A percentile compares a stretch with the other conserved stretches of the same genome.
These are phyloP conservation scores for Nesogale talazaci DNA, from an alignment of 2,113 vertebrate species.

Conservation along the genomic window DNA sequence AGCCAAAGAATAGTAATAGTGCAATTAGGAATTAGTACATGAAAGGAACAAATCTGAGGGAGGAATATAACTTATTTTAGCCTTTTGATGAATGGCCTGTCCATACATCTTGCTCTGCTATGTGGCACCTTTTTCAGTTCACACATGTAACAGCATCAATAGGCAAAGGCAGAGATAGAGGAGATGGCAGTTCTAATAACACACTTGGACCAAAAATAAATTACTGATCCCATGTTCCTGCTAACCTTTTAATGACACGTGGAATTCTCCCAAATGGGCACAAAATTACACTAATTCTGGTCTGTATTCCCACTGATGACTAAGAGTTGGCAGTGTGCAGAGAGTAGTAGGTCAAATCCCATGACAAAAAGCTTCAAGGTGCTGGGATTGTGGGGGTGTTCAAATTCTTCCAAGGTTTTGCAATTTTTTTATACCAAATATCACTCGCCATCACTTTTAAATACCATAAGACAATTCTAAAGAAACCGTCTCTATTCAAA, in stretches of 20 bases:
- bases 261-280: slow-evolving; percentile 48
- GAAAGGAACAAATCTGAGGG: slow-evolving; percentile 48
- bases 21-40: background rate
- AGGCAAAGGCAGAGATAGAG: background rate
- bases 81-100: slow-evolving; percentile 2
- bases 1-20: slow-evolving; percentile 47
- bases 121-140: background rate
- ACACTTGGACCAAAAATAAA: slow-evolving; percentile 26
- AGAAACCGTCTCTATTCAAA: slow-evolving; percentile 19
- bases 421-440: slow-evolving; percentile 41
- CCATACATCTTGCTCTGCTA: background rate
- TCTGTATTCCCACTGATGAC: slow-evolving; percentile 44
- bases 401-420: slow-evolving; percentile 5
- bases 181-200: slow-evolving; percentile 7
- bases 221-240: background rate
- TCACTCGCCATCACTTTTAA: slow-evolving; percentile 21
- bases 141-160: background rate
- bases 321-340: slow-evolving; percentile 45
- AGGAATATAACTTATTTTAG: slow-evolving; percentile 18
- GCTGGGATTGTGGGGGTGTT: background rate
- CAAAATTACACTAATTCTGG: background rate
- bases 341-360: slow-evolving; percentile 49
- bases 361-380: slow-evolving; percentile 43
- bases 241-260: background rate
- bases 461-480: slow-evolving; percentile 57